phyloP scores from a whole-genome alignment of 2,888 invertebrate species.

The Asteroscopus sphinx region DNA sequence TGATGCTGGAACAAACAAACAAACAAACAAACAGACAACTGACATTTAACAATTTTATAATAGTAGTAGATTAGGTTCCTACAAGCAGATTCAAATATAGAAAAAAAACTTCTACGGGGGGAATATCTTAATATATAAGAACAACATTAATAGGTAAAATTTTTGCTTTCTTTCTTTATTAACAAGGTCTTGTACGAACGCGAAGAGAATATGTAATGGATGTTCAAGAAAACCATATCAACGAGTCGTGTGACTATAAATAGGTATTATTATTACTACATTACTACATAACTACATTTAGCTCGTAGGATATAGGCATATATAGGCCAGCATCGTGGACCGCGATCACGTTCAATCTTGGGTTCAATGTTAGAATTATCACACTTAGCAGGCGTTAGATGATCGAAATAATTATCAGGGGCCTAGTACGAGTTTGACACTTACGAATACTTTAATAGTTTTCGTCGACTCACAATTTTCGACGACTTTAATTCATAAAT shows the following conservation, averaged over 20 bases:
- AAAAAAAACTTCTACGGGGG: slow-evolving; percentile 21
- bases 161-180: too few relatives aligned
- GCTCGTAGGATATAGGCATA: slow-evolving; percentile 24
- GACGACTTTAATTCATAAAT: too few relatives aligned
- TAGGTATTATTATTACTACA: too few relatives aligned
- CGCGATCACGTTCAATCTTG: slow-evolving; percentile 29
- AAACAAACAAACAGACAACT: too few relatives aligned
- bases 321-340: slow-evolving; percentile 17
- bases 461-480: too few relatives aligned
- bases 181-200: slow-evolving; percentile 35
- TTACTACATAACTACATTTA: slow-evolving; percentile 20
- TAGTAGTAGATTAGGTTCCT: not conserved
- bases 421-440: not conserved
- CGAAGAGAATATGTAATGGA: slow-evolving; percentile 39
- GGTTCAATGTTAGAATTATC: slow-evolving; percentile 35
- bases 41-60: not conserved
- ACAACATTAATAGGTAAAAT: too few relatives aligned
- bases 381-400: slow-evolving; percentile 27
- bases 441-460: too few relatives aligned
- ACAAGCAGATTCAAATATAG: slow-evolving; percentile 13
- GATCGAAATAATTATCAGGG: not conserved
- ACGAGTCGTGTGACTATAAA: slow-evolving; percentile 10
- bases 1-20: too few relatives aligned
- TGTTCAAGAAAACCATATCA: slow-evolving; percentile 10
- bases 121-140: slow-evolving; percentile 29